phyloP scores from a whole-genome alignment of 2,888 invertebrate species.

The Margaritifera margaritifera region DNA sequence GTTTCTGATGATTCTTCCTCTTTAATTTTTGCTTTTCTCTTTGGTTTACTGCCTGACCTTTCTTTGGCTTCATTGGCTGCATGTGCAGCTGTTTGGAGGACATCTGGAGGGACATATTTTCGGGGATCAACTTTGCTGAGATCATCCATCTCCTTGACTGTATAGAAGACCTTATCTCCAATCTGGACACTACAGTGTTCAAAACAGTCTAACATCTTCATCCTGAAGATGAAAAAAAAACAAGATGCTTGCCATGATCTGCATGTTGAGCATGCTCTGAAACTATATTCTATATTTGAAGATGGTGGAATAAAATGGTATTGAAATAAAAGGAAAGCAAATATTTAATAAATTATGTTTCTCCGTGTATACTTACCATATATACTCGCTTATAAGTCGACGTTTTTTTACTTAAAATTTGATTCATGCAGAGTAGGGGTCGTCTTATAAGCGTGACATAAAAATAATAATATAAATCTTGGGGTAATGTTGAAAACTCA shows the following conservation, averaged over 20 bases:
- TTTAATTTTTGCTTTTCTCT: conserved; percentile 65
- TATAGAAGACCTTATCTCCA: conserved; percentile 89
- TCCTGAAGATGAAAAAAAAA: conserved; percentile 72
- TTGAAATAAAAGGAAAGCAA: neutral
- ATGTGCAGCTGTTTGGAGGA: conserved; percentile 17
- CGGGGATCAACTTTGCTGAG: conserved; percentile 58
- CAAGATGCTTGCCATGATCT: neutral
- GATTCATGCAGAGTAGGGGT: too few relatives aligned
- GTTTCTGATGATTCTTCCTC: conserved; percentile 24
- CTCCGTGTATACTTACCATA: too few relatives aligned
- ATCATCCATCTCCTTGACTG: conserved; percentile 84
- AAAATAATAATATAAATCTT: too few relatives aligned
- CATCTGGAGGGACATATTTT: conserved; percentile 39
- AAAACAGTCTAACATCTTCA: conserved; percentile 87
- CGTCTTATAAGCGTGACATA: too few relatives aligned
- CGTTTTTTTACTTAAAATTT: too few relatives aligned
- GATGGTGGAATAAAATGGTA: neutral
- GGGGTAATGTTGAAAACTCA: too few relatives aligned
- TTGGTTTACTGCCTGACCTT: neutral
- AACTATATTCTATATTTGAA: too few relatives aligned
- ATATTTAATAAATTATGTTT: neutral
- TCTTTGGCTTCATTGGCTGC: neutral
- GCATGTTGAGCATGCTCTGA: neutral
- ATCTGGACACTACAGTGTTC: conserved; percentile 91
- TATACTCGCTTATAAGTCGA: too few relatives aligned